These are phyloP conservation scores for Ischnura elegans DNA, from an alignment of 2,888 invertebrate species.

Conservation along the genomic window DNA sequence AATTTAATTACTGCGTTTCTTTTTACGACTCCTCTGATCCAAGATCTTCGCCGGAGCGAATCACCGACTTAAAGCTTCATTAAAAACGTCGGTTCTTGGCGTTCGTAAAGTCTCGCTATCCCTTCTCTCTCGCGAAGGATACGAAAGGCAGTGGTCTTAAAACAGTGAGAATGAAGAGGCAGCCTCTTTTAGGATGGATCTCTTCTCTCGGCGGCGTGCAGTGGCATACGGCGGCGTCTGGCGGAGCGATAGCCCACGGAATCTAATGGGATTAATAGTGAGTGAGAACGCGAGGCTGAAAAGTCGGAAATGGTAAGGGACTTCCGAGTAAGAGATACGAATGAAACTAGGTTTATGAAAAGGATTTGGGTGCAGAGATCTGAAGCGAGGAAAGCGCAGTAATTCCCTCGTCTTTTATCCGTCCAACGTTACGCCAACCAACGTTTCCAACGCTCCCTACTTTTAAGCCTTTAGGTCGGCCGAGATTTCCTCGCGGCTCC, in stretches of 20 bases:
- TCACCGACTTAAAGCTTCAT: background rate
- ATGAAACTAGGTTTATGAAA: constrained; percentile 21
- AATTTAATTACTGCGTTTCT: background rate
- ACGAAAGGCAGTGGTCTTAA: background rate
- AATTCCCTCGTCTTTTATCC: background rate
- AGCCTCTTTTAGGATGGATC: background rate
- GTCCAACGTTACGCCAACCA: background rate
- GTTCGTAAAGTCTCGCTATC: background rate
- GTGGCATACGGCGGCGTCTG: background rate
- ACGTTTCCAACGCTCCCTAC: background rate
- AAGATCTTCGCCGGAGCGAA: background rate
- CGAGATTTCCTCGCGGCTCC: background rate
- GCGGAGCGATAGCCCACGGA: background rate
- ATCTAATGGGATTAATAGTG: constrained; percentile 36
- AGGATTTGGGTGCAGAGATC: background rate
- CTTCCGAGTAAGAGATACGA: background rate
- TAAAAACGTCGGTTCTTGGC: background rate
- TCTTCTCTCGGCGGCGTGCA: background rate
- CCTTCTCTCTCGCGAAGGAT: background rate
- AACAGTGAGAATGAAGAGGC: background rate
- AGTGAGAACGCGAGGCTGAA: background rate
- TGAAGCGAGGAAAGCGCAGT: background rate
- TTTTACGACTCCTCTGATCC: background rate
- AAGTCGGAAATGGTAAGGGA: background rate
- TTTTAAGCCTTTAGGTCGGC: background rate